phyloP scores from a whole-genome alignment of 1,140 invertebrate genomes.

The Drosophila melanica region DNA sequence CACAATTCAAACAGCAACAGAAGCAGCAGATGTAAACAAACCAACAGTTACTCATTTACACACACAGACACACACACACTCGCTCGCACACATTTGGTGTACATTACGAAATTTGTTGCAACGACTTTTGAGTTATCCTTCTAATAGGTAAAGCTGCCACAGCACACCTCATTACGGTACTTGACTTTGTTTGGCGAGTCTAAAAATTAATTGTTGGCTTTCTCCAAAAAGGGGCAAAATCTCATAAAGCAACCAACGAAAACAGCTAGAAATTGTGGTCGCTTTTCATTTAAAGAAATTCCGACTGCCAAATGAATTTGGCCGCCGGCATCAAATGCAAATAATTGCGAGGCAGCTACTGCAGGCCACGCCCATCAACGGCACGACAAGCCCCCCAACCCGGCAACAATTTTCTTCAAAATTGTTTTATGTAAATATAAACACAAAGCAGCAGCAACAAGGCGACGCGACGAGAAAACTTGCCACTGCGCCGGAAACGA shows the following conservation, averaged over 20 bases:
- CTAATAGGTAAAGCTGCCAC: conserved; percentile 46
- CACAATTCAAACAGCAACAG: conserved; percentile 56
- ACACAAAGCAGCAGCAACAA: conserved; percentile 48
- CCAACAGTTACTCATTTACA: conserved; percentile 18
- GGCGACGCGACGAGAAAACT: conserved; percentile 14
- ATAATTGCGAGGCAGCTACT: conserved; percentile 54
- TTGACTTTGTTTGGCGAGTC: conserved; percentile 17
- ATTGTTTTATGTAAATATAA: conserved; percentile 82
- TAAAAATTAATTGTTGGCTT: conserved; percentile 37
- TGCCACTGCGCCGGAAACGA: conserved; percentile 64
- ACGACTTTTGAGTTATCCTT: conserved; percentile 51
- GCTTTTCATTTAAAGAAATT: conserved; percentile 39
- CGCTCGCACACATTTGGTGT: conserved; percentile 8
- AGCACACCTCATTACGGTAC: conserved; percentile 31
- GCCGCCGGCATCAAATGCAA: conserved; percentile 59
- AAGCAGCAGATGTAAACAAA: conserved; percentile 16
- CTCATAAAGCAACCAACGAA: conserved; percentile 40
- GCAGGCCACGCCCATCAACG: conserved; percentile 33
- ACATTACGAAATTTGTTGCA: conserved; percentile 52
- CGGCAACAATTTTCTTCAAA: conserved; percentile 78
- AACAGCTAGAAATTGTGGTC: conserved; percentile 11
- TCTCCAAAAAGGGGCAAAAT: conserved; percentile 16
- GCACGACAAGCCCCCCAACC: not conserved
- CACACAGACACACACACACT: conserved; percentile 11
- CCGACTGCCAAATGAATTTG: conserved; percentile 52